Evolutionary conservation across 2,888 invertebrate species (phyloP).

Genomic region (Podotricha telesiphe): DNA sequence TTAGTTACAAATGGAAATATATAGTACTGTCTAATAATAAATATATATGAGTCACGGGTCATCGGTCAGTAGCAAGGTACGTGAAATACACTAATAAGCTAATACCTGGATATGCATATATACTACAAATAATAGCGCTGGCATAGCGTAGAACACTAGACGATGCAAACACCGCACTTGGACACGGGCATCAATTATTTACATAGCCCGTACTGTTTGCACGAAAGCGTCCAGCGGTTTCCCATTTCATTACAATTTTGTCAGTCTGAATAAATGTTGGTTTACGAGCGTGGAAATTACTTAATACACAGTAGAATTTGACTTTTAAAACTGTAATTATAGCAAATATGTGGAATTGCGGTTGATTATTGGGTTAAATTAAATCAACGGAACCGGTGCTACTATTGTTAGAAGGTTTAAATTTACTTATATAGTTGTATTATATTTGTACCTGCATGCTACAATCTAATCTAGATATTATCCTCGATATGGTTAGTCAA

Average conservation of each 20-base stretch:
- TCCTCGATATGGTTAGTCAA: too few relatives aligned
- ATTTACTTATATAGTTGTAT: too few relatives aligned
- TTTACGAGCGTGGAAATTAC: slow-evolving; percentile 19
- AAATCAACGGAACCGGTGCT: background rate
- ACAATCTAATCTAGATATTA: too few relatives aligned
- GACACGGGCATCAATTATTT: slow-evolving; percentile 18
- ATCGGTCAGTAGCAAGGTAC: too few relatives aligned
- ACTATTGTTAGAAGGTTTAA: too few relatives aligned
- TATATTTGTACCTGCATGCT: too few relatives aligned
- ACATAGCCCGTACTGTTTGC: slow-evolving; percentile 26
- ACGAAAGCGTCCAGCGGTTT: slow-evolving; percentile 18
- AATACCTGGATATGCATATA: background rate
- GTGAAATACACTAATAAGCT: too few relatives aligned
- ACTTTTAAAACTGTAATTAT: slow-evolving; percentile 5
- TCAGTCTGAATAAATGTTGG: slow-evolving; percentile 29
- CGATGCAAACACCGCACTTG: slow-evolving; percentile 4
- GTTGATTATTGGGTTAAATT: background rate
- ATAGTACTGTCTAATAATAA: too few relatives aligned
- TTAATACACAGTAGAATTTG: background rate
- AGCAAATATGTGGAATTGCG: background rate
- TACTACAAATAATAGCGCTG: background rate
- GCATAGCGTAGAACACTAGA: background rate
- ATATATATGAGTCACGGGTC: too few relatives aligned
- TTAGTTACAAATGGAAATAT: too few relatives aligned
- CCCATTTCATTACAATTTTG: slow-evolving; percentile 32